Base-by-base conservation (phyloP, 1,140 invertebrate genomes). In the Meloidogyne exigua region DNA sequence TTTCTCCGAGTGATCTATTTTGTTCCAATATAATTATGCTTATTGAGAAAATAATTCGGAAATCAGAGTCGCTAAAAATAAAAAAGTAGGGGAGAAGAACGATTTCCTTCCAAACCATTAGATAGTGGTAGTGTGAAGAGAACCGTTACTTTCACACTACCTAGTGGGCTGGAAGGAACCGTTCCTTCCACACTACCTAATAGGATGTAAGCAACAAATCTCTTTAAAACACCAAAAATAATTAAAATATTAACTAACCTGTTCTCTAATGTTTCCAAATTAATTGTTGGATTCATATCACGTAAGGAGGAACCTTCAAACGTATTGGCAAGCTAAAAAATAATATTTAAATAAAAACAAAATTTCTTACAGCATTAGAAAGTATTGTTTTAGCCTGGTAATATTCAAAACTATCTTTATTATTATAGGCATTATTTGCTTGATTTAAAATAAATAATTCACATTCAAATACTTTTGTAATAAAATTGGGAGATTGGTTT, bases 321-420 rank as follows among this genome's bases (percentile, higher is more conserved):
- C 12, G 57, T 39, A 32, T 64, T 73, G 23, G 65, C 15, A 62
- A 73, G 57, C 71, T 73, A 32, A 64, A 73, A 12, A 25, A 18
- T 63, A 67, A 67, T 18, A 42, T 39, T 10, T 9, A 39, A 39
- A 39, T 9, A 39, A 39, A 10, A 39, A 39, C 0, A 39, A 39
- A 39, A 39, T 9, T 39, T 36, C 26, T 28, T 63, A 73, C 71
- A 42, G 71, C 71, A 73, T 73, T 73, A 13, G 21, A 36, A 25
- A 73, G 57, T 18, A 73, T 73, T 32, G 71, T 64, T 66, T 73
- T 62, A 10, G 71, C 71, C n/a, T 73, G 71, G 39, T 62, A 73
- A 62, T 73, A 64, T 28, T 73, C 71, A 57, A 73, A 64, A 73
- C 71, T 73, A 36, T 73, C 62, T 15, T 62, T 23, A 64, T 73